A percentile compares a stretch with the other conserved stretches of the same genome.
phyloP scores from a whole-genome alignment of 2,797 vertebrate genomes.

The Furcifer pardalis region DNA sequence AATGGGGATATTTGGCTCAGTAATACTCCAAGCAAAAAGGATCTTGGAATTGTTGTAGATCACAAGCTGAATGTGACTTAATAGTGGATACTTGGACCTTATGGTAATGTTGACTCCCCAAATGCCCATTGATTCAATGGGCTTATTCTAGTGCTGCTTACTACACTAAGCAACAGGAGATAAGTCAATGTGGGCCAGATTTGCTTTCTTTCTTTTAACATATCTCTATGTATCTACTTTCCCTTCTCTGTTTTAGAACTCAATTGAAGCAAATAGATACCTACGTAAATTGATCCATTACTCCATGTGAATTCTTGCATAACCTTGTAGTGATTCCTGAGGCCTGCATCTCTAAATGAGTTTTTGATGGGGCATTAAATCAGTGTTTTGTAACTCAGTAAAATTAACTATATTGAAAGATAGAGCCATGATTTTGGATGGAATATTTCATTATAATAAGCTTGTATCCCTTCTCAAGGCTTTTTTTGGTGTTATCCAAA shows the following conservation, averaged over 20 bases:
- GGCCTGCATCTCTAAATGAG: background rate
- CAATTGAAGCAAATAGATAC: background rate
- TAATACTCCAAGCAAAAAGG: no score
- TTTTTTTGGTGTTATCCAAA: background rate
- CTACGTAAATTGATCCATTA: background rate
- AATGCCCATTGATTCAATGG: no score
- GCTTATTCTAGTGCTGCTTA: no score
- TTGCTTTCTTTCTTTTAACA: background rate
- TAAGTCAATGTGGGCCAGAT: background rate
- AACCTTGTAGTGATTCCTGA: background rate
- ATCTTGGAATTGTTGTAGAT: no score
- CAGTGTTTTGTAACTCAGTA: constrained; percentile 4
- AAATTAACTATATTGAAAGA: constrained; percentile 10
- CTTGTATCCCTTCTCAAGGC: background rate
- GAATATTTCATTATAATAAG: constrained; percentile 13
- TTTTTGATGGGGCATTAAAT: constrained; percentile 4
- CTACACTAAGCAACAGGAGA: no score
- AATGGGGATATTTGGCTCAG: no score
- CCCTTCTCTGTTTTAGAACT: background rate
- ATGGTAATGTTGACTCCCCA: no score
- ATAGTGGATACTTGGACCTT: background rate
- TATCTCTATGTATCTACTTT: background rate
- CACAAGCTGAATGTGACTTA: no score
- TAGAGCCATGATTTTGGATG: background rate
- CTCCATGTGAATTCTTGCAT: background rate